Evolutionary conservation across 1,140 invertebrate genomes (phyloP).

Genomic region (Dermatophagoides farinae): DNA sequence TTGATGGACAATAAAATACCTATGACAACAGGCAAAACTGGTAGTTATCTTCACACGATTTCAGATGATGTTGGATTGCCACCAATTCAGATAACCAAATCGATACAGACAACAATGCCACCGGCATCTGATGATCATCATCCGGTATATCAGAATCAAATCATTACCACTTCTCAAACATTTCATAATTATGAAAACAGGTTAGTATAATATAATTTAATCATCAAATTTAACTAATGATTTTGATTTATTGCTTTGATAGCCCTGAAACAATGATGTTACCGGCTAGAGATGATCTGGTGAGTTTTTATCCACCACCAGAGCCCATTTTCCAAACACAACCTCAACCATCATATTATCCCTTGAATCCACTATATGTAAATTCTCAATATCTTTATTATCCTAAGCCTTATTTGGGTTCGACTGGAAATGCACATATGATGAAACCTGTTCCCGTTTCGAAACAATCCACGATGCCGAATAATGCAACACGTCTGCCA

Average conservation of each 20-base stretch:
- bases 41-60: neutral
- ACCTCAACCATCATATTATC: neutral
- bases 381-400: conserved; percentile 7
- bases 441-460: neutral
- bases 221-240: neutral
- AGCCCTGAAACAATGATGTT: too few relatives aligned
- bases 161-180: neutral
- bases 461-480: neutral
- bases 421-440: neutral
- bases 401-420: conserved; percentile 5
- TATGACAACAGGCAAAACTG: neutral
- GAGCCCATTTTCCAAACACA: neutral
- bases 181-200: neutral
- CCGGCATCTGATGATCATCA: neutral
- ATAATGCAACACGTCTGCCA: neutral
- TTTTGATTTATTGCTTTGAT: neutral
- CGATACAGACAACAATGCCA: neutral
- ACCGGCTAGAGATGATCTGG: too few relatives aligned
- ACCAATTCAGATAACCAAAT: conserved; percentile 3
- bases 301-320: neutral
- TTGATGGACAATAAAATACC: neutral
- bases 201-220: neutral
- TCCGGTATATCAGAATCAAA: conserved; percentile 8
- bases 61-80: conserved; percentile 1
- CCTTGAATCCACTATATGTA: neutral